These are phyloP conservation scores for Dicrostonyx torquatus DNA, from an alignment of 2,797 vertebrate genomes.

Conservation along the genomic window DNA sequence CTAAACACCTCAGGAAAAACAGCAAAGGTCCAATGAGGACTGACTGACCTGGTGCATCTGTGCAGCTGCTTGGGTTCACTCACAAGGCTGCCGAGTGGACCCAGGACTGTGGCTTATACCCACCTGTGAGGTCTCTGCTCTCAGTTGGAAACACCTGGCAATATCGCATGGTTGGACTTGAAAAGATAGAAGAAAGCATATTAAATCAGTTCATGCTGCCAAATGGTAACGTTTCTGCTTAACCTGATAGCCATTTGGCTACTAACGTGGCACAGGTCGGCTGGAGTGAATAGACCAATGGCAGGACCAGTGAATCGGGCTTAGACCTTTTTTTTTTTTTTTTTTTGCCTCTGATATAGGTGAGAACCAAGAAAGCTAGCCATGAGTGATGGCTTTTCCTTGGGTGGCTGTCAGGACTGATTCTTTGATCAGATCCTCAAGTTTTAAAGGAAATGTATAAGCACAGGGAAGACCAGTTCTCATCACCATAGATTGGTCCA, in stretches of 20 bases:
- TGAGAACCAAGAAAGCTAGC: background rate
- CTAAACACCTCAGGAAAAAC: conserved; percentile 63
- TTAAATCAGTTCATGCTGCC: background rate
- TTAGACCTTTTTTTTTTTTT: background rate
- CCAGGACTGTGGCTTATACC: background rate
- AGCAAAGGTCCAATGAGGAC: background rate
- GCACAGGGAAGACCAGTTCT: background rate
- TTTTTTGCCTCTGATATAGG: background rate
- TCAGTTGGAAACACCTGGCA: background rate
- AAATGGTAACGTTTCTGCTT: background rate
- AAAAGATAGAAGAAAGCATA: background rate
- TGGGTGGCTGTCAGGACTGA: background rate
- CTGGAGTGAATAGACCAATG: background rate
- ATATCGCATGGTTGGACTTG: background rate
- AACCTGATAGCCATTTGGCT: background rate
- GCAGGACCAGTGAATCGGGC: too few species aligned
- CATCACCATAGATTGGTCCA: background rate
- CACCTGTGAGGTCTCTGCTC: background rate
- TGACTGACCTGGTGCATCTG: background rate
- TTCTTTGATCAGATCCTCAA: background rate
- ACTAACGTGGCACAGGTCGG: background rate
- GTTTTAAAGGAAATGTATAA: background rate
- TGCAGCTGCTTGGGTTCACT: background rate
- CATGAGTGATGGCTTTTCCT: background rate
- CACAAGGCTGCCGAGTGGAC: rapidly evolving